Percentiles rank a stretch among this genome's conserved stretches.
These are phyloP conservation scores for Mastigias papua DNA, from an alignment of 30 jellyfish, hydroid and myxozoan genomes.

Conservation along the genomic window DNA sequence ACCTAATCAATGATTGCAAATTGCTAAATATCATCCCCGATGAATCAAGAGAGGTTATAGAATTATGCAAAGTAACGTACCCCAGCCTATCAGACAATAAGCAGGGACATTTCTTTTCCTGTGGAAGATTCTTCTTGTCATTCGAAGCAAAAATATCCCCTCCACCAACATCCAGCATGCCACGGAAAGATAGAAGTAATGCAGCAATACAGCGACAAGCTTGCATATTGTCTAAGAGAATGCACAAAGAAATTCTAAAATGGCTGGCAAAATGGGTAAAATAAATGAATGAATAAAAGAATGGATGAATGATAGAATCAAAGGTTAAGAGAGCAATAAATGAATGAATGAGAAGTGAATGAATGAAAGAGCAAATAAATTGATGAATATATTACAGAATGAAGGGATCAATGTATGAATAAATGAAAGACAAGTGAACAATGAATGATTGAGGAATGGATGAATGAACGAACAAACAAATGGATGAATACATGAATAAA, in stretches of 20 bases:
- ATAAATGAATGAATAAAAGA: background rate
- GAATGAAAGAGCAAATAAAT: background rate
- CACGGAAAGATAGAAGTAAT: conserved; percentile 55
- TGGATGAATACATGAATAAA: no score
- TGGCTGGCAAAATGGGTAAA: background rate
- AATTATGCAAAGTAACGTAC: background rate
- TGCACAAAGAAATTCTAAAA: background rate
- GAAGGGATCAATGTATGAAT: background rate
- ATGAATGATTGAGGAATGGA: no score
- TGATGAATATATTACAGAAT: background rate
- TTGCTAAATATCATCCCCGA: background rate
- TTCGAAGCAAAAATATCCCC: conserved; percentile 46
- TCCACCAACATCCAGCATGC: conserved; percentile 80
- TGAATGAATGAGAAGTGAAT: background rate
- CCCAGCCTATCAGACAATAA: conserved; percentile 68
- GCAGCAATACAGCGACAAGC: conserved; percentile 51
- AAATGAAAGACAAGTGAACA: background rate
- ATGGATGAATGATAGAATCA: background rate
- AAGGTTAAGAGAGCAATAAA: background rate
- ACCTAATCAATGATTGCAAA: no score
- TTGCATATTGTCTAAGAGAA: conserved; percentile 57
- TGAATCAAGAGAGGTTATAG: background rate
- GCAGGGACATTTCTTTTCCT: conserved; percentile 16
- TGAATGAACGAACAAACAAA: no score
- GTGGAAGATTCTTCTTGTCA: conserved; percentile 32